Conservation (phyloP, 2,113 vertebrate species). For the Lagopus muta region DNA sequence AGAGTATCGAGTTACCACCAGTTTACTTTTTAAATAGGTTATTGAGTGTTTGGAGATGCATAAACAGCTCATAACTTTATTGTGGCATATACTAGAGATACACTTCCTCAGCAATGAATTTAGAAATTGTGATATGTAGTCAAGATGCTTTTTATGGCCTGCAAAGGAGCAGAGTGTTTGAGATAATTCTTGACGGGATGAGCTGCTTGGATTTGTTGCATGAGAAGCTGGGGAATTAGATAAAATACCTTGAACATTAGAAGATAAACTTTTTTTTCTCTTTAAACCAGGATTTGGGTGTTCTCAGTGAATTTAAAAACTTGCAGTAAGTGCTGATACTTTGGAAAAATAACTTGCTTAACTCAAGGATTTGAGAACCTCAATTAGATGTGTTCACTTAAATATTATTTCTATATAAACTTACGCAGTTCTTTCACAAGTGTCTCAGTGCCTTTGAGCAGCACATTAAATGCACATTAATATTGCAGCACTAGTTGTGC, state of each 20-base stretch:
- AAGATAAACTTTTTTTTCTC: neutral
- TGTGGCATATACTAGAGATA: neutral
- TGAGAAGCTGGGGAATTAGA: neutral
- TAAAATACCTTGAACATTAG: neutral
- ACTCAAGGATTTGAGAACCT: neutral
- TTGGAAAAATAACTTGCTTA: neutral
- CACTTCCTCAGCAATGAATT: neutral
- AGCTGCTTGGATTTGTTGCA: neutral
- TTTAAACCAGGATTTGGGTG: neutral
- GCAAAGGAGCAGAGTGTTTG: neutral
- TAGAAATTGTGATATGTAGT: neutral
- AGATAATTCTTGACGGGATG: neutral
- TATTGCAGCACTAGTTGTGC: neutral
- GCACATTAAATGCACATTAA: neutral
- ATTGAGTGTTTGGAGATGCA: neutral
- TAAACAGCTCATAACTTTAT: no score
- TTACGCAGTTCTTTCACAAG: neutral
- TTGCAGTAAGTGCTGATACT: neutral
- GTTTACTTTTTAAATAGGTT: neutral
- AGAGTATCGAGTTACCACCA: neutral
- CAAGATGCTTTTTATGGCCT: neutral
- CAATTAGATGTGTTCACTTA: neutral
- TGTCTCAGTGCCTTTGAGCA: neutral
- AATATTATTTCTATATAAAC: neutral
- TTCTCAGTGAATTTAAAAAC: neutral